Percentiles rank a stretch among this genome's conserved stretches.
Evolutionary conservation across 2,113 vertebrate genomes (phyloP).

Genomic region (Lota lota): DNA sequence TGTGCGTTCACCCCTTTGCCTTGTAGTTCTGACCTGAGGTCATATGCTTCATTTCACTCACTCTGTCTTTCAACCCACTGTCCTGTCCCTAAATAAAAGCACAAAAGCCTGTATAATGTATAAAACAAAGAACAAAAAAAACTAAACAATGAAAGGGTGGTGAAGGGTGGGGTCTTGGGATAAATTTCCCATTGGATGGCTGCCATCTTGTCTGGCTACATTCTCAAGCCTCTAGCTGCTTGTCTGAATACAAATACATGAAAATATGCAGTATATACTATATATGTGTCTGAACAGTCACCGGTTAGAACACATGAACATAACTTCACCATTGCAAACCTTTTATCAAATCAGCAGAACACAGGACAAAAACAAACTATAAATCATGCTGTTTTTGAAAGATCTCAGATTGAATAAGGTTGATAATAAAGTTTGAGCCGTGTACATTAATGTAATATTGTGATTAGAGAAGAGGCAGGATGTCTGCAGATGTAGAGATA

Average conservation of each 20-base stretch:
- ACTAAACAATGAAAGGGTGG: background rate
- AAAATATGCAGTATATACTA: conserved; percentile 27
- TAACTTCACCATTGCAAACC: conserved; percentile 12
- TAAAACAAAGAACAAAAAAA: too few species aligned
- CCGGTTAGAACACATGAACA: conserved; percentile 52
- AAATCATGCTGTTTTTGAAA: conserved; percentile 11
- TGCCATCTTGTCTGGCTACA: conserved; percentile 6
- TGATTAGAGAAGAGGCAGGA: background rate
- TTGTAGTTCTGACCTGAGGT: too few species aligned
- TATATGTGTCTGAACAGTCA: conserved; percentile 62
- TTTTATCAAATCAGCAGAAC: background rate
- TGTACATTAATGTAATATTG: background rate
- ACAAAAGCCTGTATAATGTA: too few species aligned
- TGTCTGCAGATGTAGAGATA: too few species aligned
- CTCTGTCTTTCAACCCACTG: too few species aligned
- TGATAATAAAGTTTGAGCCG: background rate
- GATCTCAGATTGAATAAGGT: background rate
- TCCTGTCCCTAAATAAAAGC: too few species aligned
- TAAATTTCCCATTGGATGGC: background rate
- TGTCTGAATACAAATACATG: conserved; percentile 20
- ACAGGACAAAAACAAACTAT: conserved; percentile 27
- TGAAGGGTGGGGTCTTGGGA: conserved; percentile 2
- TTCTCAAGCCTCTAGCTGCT: conserved; percentile 13
- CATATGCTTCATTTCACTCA: too few species aligned
- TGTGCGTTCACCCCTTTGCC: too few species aligned